Base-by-base conservation (phyloP, 2,113 vertebrate species). In the Mormoops blainvillei region DNA sequence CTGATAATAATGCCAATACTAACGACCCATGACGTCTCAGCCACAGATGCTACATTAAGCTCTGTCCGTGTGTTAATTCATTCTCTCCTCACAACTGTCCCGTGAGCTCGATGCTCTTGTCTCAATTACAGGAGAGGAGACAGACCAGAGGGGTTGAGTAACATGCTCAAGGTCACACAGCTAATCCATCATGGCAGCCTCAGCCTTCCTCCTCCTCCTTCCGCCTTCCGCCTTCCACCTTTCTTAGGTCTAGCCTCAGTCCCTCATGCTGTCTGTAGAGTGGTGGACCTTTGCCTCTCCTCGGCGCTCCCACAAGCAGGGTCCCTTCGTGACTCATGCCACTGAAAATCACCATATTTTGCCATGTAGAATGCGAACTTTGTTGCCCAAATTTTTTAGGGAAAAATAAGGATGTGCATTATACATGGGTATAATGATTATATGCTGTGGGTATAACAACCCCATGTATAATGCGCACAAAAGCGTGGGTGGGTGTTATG, bases 251-350 rank as follows among this genome's bases (percentile, higher is more conserved):
- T 28, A 38, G 54, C 38, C 50, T 68, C 31, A 5, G 2, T 73
- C 26, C 50, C 63, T 65, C 48, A 0, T 4, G 54, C 81, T 65
- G 41, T 15, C 1, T 0, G 28, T 10, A 3, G 87, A 26, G n/a
- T 7, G 28, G 20, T 41, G 4, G 15, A 2, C 52, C 82, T 88
- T 56, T 4, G 2, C 14, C 74, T 93, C 9, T 3, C 24, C 65
- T 58, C 38, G 20, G 33, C 1, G 0, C 8, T 71, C 45, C 19
- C 0, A 1, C 15, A 13, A 31, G 22, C 22, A 19, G 2, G 22
- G 22, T 2, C 78, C 33, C 45, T 58, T 28, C 2, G 4, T n/a
- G 50, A 56, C 70, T 31, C 15, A 2, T 28, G 31, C 12, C 43
- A 20, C 22, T 22, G 38, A 50, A 33, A 56, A n/a, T n/a, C n/a